phyloP scores from a whole-genome alignment of 2,888 invertebrate genomes.

The Tolmerus cingulatus region DNA sequence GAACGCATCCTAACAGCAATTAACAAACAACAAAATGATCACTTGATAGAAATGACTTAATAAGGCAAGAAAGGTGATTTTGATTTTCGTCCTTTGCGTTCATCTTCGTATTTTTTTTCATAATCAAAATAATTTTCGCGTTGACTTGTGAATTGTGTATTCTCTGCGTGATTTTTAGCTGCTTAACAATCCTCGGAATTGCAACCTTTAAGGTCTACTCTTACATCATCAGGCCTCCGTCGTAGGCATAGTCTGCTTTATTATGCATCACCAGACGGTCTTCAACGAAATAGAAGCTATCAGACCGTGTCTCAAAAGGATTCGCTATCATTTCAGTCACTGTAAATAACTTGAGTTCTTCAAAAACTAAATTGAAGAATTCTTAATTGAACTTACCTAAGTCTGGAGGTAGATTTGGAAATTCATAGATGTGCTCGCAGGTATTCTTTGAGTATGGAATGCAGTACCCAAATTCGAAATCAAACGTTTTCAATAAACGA shows the following conservation, averaged over 20 bases:
- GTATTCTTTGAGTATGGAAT: slow-evolving; percentile 97
- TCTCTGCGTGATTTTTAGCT: not conserved
- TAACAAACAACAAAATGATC: slow-evolving; percentile 21
- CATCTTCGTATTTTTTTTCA: not conserved
- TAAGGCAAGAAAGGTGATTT: slow-evolving; percentile 52
- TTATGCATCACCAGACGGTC: slow-evolving; percentile 98
- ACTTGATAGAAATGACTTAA: slow-evolving; percentile 44
- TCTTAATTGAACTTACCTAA: slow-evolving; percentile 72
- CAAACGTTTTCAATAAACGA: slow-evolving; percentile 93
- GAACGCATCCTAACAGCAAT: not conserved
- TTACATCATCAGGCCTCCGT: slow-evolving; percentile 72
- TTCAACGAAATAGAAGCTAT: slow-evolving; percentile 99
- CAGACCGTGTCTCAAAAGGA: slow-evolving; percentile 97
- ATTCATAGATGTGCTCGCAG: slow-evolving; percentile 99
- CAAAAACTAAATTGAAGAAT: not conserved
- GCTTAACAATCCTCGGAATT: not conserved
- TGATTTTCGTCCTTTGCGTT: slow-evolving; percentile 39
- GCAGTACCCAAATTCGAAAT: slow-evolving; percentile 99
- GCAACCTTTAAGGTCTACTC: not conserved
- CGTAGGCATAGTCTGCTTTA: slow-evolving; percentile 98
- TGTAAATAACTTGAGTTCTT: slow-evolving; percentile 59
- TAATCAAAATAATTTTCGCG: slow-evolving; percentile 27
- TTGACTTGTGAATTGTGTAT: not conserved
- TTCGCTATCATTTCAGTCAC: slow-evolving; percentile 96
- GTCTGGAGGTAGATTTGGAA: slow-evolving; percentile 86